Percentiles rank a stretch among this genome's conserved stretches.
phyloP scores from a whole-genome alignment of 2,113 vertebrate genomes.

The Rafetus swinhoei region DNA sequence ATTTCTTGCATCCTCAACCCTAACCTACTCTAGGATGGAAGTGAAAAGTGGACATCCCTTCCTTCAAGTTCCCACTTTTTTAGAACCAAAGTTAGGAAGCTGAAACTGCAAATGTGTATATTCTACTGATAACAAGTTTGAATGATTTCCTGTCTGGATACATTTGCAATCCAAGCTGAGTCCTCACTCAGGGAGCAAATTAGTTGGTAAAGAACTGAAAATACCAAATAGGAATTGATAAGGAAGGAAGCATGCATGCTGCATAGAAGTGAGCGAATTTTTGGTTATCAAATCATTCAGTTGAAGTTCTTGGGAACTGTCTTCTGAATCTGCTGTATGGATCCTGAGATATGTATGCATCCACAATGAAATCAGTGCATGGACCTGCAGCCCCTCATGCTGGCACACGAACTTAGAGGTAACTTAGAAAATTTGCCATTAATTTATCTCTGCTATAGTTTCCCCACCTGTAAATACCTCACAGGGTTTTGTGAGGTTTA shows the following conservation, averaged over 20 bases:
- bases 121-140: rapidly evolving
- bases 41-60: neutral
- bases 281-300: neutral
- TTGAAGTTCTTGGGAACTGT: neutral
- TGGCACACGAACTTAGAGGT: neutral
- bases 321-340: neutral
- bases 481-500: neutral
- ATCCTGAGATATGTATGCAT: neutral
- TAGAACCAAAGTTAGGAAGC: neutral
- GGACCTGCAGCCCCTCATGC: neutral
- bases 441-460: neutral
- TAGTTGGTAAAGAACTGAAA: neutral
- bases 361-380: neutral
- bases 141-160: neutral
- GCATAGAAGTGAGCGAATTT: neutral
- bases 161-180: neutral
- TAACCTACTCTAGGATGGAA: neutral
- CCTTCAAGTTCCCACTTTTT: neutral
- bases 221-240: neutral
- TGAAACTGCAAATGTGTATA: neutral
- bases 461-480: neutral
- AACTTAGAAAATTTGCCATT: neutral
- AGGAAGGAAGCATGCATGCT: neutral
- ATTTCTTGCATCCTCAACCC: neutral
- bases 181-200: neutral